Conservation (phyloP, 2,113 vertebrate genomes). For the Patagioenas fasciata region DNA sequence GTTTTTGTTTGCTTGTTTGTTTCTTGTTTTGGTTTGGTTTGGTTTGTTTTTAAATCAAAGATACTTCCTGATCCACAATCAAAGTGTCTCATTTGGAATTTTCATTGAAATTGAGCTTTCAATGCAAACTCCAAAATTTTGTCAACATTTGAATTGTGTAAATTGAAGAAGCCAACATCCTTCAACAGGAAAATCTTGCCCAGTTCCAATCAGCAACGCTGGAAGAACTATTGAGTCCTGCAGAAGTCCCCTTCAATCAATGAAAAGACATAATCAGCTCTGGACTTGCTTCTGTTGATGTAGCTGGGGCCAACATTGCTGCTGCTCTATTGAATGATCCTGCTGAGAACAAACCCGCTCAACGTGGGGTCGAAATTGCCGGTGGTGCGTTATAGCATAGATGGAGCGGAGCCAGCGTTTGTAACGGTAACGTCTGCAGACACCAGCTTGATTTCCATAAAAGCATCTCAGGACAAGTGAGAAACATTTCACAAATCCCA, state of each 20-base stretch:
- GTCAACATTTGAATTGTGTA: neutral
- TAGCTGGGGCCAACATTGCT: neutral
- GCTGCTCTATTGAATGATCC: neutral
- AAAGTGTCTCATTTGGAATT: neutral
- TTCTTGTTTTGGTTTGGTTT: too few relatives aligned
- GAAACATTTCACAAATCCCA: neutral
- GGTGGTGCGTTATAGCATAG: neutral
- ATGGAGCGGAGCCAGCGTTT: neutral
- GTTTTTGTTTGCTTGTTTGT: too few relatives aligned
- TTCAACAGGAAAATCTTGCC: constrained; percentile 10
- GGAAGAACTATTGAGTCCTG: neutral
- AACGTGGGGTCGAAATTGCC: neutral
- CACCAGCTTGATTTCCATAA: neutral
- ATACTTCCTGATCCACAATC: neutral
- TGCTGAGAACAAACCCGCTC: neutral
- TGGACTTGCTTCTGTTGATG: neutral
- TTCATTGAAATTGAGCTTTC: constrained; percentile 12
- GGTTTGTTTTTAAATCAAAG: neutral
- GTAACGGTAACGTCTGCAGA: neutral
- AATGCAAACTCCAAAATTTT: neutral
- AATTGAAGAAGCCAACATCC: neutral
- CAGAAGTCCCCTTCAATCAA: constrained; percentile 1
- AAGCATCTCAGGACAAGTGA: neutral
- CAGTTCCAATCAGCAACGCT: constrained; percentile 1
- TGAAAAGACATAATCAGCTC: neutral